phyloP scores from a whole-genome alignment of 2,113 vertebrate genomes.

The Illadopsis cleaveri region DNA sequence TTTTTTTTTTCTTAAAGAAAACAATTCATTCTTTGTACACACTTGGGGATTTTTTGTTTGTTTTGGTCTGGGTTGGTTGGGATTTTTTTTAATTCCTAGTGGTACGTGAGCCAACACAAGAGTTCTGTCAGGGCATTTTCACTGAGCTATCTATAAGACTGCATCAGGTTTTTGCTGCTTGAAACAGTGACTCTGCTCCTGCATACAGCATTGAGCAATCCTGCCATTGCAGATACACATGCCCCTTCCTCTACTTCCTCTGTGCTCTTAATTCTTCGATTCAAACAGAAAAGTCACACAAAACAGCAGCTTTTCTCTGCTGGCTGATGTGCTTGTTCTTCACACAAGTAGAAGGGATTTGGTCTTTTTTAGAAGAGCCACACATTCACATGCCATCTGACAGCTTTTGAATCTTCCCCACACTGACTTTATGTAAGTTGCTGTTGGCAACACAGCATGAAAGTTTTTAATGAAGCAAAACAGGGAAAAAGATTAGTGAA shows the following conservation, averaged over 20 bases:
- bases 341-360: not conserved
- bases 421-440: not conserved
- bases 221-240: not conserved
- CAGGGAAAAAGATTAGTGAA: not conserved
- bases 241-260: not conserved
- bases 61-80: not conserved
- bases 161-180: not conserved
- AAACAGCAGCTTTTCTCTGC: not conserved
- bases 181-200: not conserved
- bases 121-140: not conserved
- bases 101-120: not conserved
- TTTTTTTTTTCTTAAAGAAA: not conserved
- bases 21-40: not conserved
- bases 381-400: not conserved
- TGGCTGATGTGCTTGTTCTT: not conserved
- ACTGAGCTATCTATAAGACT: not conserved
- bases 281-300: not conserved
- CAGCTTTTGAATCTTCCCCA: not conserved
- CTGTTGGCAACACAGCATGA: slow-evolving; percentile 29
- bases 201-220: not conserved
- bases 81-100: not conserved
- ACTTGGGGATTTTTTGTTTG: not conserved
- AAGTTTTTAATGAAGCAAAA: slow-evolving; percentile 38
- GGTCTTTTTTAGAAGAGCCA: not conserved
- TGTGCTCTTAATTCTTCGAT: not conserved